These are phyloP conservation scores for Helarctos malayanus DNA, from an alignment of 2,797 vertebrate species.

Conservation along the genomic window DNA sequence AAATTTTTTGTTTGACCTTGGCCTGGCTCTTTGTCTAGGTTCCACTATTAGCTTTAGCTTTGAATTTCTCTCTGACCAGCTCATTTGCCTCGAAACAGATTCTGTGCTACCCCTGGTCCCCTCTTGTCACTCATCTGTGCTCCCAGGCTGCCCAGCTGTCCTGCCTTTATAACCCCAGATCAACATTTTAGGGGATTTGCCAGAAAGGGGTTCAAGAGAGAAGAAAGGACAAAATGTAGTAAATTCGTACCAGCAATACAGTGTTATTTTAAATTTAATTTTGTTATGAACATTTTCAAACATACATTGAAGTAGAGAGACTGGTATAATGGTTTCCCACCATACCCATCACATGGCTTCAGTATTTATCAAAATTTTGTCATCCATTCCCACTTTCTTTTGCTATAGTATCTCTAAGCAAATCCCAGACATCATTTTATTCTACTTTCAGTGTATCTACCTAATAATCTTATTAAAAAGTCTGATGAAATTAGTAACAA, in stretches of 20 bases:
- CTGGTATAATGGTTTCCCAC: background rate
- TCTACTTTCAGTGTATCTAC: background rate
- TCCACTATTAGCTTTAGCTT: background rate
- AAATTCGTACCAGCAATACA: background rate
- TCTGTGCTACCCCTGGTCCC: background rate
- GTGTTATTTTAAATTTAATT: background rate
- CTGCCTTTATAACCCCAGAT: background rate
- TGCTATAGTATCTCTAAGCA: background rate
- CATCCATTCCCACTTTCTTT: background rate
- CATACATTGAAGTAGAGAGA: background rate
- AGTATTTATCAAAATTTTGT: conserved; percentile 21
- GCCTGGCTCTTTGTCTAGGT: background rate
- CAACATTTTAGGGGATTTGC: background rate
- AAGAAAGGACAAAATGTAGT: background rate
- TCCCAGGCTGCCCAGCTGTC: background rate
- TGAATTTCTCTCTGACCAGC: background rate
- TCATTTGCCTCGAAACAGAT: background rate
- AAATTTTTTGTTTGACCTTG: background rate
- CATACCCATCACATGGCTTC: background rate
- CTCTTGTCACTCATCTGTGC: background rate
- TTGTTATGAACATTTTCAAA: conserved; percentile 31
- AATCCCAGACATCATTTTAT: conserved; percentile 1
- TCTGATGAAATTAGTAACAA: background rate
- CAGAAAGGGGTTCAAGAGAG: background rate
- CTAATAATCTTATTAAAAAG: background rate